Conservation (phyloP, 2,888 invertebrate species). For the Hartigia nigra region DNA sequence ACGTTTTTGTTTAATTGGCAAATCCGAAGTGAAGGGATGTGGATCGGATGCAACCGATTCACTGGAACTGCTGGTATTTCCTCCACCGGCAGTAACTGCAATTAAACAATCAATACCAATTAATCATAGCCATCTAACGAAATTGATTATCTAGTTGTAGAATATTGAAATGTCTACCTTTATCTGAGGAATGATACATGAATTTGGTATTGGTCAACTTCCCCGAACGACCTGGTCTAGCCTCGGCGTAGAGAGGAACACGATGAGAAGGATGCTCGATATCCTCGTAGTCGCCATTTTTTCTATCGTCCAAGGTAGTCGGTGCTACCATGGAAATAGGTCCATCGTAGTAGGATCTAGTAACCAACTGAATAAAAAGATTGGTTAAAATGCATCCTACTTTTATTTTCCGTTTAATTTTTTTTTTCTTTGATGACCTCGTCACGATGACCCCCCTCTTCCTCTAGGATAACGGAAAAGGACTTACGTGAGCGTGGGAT, state of each 20-base stretch:
- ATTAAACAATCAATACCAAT: neutral
- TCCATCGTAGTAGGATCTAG: constrained; percentile 55
- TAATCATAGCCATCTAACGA: no score
- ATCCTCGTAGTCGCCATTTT: constrained; percentile 58
- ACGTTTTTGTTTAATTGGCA: constrained; percentile 69
- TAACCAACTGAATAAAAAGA: constrained; percentile 41
- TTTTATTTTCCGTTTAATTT: constrained; percentile 1
- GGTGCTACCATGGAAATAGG: constrained; percentile 45
- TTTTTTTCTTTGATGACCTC: neutral
- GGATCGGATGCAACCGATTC: constrained; percentile 81
- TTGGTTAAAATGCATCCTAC: constrained; percentile 10
- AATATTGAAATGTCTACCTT: constrained; percentile 40
- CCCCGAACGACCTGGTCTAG: constrained; percentile 43
- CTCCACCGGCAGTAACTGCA: constrained; percentile 53
- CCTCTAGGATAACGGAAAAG: neutral
- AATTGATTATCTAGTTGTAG: no score
- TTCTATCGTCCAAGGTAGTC: constrained; percentile 46
- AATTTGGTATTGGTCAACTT: constrained; percentile 57
- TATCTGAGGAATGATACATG: constrained; percentile 60
- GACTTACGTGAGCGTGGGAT: constrained; percentile 48
- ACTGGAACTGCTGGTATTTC: constrained; percentile 81
- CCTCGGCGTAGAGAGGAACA: constrained; percentile 51
- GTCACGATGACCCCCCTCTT: no score
- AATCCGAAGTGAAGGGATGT: constrained; percentile 50
- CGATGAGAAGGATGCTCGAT: constrained; percentile 49